phyloP scores from a whole-genome alignment of 30 jellyfish, hydroid and myxozoan genomes.

The Hydra vulgaris region DNA sequence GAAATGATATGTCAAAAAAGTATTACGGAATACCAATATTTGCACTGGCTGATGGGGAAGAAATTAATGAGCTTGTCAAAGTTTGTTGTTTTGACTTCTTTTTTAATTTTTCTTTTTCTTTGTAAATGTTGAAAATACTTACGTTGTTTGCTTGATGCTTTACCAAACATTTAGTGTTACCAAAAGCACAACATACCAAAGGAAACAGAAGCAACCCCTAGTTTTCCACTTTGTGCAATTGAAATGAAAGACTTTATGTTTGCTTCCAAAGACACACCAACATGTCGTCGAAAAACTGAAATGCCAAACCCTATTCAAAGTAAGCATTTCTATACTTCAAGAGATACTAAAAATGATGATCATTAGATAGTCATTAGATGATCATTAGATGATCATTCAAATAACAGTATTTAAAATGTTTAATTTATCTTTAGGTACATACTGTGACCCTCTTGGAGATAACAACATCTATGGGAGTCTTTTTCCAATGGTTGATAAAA shows the following conservation, averaged over 20 bases:
- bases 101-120: not conserved
- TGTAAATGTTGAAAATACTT: not conserved
- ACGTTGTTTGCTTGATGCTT: too few species aligned
- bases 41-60: conserved; percentile 69
- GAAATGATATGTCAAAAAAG: conserved; percentile 81
- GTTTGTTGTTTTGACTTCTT: conserved; percentile 41
- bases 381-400: too few species aligned
- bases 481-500: conserved; percentile 49
- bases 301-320: conserved; percentile 41
- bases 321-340: conserved; percentile 11
- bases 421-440: too few species aligned
- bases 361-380: too few species aligned
- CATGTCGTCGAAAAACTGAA: conserved; percentile 84
- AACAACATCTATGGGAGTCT: conserved; percentile 84
- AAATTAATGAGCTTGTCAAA: conserved; percentile 56
- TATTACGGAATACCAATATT: conserved; percentile 93
- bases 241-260: conserved; percentile 97
- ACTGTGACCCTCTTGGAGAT: conserved; percentile 98
- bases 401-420: too few species aligned
- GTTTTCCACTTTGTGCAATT: conserved; percentile 80
- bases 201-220: conserved; percentile 44
- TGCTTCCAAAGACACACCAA: conserved; percentile 98
- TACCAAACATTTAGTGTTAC: conserved; percentile 78
- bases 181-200: conserved; percentile 50
- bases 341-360: not conserved